phyloP scores from a whole-genome alignment of 1,140 invertebrate species.

The Heliconius nattereri region DNA sequence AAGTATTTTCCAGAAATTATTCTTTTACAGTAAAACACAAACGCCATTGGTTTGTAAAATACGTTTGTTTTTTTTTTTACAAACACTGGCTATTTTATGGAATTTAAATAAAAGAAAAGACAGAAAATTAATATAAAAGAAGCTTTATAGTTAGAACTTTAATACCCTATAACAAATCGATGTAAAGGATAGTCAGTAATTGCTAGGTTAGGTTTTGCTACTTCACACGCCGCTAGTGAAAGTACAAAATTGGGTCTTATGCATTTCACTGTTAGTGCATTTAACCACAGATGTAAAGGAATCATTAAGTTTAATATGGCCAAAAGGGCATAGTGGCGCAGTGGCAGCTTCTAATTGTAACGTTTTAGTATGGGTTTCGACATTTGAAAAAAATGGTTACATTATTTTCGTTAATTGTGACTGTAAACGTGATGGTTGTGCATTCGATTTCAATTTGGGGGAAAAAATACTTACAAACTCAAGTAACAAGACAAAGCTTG shows the following conservation, averaged over 20 bases:
- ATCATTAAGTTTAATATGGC: neutral
- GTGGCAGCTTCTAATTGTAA: neutral
- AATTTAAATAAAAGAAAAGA: too few relatives aligned
- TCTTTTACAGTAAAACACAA: too few relatives aligned
- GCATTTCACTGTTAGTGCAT: constrained; percentile 30
- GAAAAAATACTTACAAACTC: too few relatives aligned
- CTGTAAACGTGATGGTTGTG: too few relatives aligned
- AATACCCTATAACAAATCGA: neutral
- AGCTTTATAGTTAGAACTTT: neutral
- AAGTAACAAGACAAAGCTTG: too few relatives aligned
- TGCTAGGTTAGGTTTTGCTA: constrained; percentile 3
- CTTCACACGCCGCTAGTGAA: constrained; percentile 32
- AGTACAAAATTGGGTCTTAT: constrained; percentile 35
- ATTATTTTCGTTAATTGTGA: too few relatives aligned
- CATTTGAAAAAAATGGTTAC: too few relatives aligned
- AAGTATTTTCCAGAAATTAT: too few relatives aligned
- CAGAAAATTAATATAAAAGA: neutral
- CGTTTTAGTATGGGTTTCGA: neutral
- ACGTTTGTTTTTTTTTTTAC: too few relatives aligned
- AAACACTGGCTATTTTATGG: too few relatives aligned
- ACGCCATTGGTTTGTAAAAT: too few relatives aligned
- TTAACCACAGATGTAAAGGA: constrained; percentile 27
- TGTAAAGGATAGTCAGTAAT: constrained; percentile 14
- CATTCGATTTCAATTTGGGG: too few relatives aligned
- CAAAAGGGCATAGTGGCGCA: neutral